These are phyloP conservation scores for Apeira syringaria DNA, from an alignment of 2,888 invertebrate genomes.

Conservation along the genomic window DNA sequence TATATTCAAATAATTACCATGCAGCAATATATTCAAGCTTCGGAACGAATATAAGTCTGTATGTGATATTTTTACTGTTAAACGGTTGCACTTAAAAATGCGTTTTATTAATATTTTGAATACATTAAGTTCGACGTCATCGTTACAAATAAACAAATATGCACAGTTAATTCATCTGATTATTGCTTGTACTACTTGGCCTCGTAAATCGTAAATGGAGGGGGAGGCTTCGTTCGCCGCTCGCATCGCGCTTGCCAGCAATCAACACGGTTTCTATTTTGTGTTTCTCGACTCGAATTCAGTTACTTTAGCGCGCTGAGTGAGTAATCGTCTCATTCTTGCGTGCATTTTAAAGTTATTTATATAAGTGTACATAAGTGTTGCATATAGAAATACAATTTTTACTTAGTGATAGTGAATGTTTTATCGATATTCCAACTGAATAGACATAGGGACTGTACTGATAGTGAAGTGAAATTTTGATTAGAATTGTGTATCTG, in stretches of 20 bases:
- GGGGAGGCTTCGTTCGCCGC: conserved; percentile 63
- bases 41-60: too few relatives aligned
- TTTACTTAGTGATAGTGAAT: conserved; percentile 55
- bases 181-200: conserved; percentile 69
- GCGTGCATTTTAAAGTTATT: conserved; percentile 68
- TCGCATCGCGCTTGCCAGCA: conserved; percentile 70
- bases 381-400: conserved; percentile 50
- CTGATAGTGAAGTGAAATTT: conserved; percentile 61
- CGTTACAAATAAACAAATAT: too few relatives aligned
- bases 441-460: conserved; percentile 54
- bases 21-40: too few relatives aligned
- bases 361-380: conserved; percentile 59
- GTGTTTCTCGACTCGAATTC: conserved; percentile 77
- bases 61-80: too few relatives aligned
- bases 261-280: conserved; percentile 79
- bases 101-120: too few relatives aligned
- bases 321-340: conserved; percentile 57
- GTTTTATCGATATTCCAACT: conserved; percentile 49
- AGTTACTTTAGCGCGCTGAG: conserved; percentile 75
- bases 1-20: conserved; percentile 51
- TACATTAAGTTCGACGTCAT: too few relatives aligned
- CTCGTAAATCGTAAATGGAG: conserved; percentile 72
- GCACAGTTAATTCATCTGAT: too few relatives aligned
- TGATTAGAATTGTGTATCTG: conserved; percentile 49
- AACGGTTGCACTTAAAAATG: too few relatives aligned